Conservation (phyloP, 2,113 vertebrate genomes). For the Alethe diademata region DNA sequence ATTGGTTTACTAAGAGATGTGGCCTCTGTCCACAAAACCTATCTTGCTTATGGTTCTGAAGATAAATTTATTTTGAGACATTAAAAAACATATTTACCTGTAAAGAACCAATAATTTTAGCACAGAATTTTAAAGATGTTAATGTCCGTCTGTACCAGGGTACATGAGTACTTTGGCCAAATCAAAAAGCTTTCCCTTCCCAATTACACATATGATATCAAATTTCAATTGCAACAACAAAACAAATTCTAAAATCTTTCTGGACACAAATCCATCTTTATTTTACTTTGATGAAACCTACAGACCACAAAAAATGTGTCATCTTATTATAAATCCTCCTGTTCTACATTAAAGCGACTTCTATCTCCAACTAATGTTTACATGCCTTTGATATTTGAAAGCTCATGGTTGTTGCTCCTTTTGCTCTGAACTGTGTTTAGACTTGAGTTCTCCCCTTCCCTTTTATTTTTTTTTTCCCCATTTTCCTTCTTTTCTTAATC, state of each 20-base stretch:
- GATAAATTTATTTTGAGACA: not conserved
- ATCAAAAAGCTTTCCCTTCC: not conserved
- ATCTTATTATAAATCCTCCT: not conserved
- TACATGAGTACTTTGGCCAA: not conserved
- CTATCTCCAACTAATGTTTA: not conserved
- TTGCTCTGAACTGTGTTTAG: not conserved
- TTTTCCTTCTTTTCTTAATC: slow-evolving; percentile 24
- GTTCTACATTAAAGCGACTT: not conserved
- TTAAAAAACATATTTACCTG: not conserved
- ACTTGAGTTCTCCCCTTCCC: not conserved
- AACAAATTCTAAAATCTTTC: not conserved
- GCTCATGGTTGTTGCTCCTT: not conserved
- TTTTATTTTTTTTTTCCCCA: not conserved
- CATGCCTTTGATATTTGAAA: not conserved
- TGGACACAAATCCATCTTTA: not conserved
- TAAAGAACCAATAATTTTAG: not conserved
- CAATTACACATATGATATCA: not conserved
- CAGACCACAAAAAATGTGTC: not conserved
- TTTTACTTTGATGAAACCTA: not conserved
- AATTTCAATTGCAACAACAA: not conserved
- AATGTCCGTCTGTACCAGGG: not conserved
- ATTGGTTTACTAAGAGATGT: not conserved
- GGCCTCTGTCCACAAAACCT: not conserved
- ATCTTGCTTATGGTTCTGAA: not conserved
- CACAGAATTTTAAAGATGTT: not conserved